Evolutionary conservation across 2,797 vertebrate genomes (phyloP).

Genomic region (Jordanella pulchra): DNA sequence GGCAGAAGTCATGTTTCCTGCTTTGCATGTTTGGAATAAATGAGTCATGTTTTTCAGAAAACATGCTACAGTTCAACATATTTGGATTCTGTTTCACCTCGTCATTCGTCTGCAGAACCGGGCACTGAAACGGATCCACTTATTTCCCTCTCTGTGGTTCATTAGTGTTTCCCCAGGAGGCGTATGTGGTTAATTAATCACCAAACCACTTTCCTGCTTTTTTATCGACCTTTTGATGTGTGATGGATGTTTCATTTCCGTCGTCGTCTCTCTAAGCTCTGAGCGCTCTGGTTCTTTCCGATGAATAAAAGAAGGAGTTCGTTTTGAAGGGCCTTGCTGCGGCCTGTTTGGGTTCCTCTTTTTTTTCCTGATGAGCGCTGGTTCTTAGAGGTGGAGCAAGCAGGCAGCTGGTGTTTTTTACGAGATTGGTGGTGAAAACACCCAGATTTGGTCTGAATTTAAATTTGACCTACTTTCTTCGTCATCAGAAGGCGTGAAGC

Average conservation of each 20-base stretch:
- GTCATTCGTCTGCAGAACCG: background rate
- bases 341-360: background rate
- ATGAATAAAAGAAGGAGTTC: background rate
- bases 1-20: constrained; percentile 10
- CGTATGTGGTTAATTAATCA: constrained; percentile 47
- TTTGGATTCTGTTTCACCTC: background rate
- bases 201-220: constrained; percentile 33
- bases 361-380: background rate
- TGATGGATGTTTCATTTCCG: constrained; percentile 53
- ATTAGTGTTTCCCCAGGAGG: constrained; percentile 39
- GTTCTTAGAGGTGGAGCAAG: background rate
- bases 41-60: constrained; percentile 12
- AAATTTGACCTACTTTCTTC: constrained; percentile 66
- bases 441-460: constrained; percentile 45
- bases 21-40: constrained; percentile 18
- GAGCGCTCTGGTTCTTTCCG: constrained; percentile 11
- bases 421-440: constrained; percentile 19
- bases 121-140: constrained; percentile 8
- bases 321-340: background rate
- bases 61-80: background rate
- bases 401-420: constrained; percentile 21
- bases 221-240: constrained; percentile 38
- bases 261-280: constrained; percentile 3
- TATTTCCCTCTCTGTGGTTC: constrained; percentile 20
- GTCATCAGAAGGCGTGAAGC: constrained; percentile 48